Evolutionary conservation across 2,888 invertebrate genomes (phyloP), one percentile per base, ranked within the genome.

Genomic region (Limnephilus rhombicus): DNA sequence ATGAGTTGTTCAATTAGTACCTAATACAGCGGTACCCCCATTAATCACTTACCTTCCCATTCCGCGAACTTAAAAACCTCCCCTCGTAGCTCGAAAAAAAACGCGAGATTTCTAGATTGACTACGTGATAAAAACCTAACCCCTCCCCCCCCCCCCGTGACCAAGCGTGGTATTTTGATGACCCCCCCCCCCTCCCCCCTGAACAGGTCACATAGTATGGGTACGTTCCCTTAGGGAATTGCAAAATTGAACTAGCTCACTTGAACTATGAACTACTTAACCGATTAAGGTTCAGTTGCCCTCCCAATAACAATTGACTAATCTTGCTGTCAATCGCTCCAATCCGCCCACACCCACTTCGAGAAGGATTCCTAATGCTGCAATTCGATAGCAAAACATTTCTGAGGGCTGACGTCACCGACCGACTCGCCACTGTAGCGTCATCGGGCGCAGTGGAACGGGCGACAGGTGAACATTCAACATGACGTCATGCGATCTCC

Each of bases 351-450:
- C 37, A 24, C 68, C 68, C 68, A 68, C 68, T 68, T 37, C 31
- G 37, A 83, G 83, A 83, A 24, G 34, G 24, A 34, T 83, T 37
- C 29, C 41, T 49, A 49, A 15, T 37, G 41, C 45, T 18, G 82
- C 24, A 45, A 86, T 45, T 45, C 86, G 45, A 45, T 29, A 29
- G 49, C 15, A n/a, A 86, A 86, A 86, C 86, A 29, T 86, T 86
- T 86, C 86, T 86, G 49, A 29, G 13, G 29, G 86, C 29, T 86
- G 86, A 86, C 86, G 86, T 86, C 86, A 86, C 86, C 45, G 86
- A 29, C 86, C 45, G 86, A 86, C 49, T 49, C 68, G n/a, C 68
- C 5, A 53, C 53, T 29, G 18, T 49, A 86, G 86, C 86, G 86
- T 86, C 86, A 86, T 86, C 29, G 86, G 86, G 45, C 29, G 29